Evolutionary conservation across 1,140 invertebrate genomes (phyloP).

Genomic region (Pollicipes pollicipes): DNA sequence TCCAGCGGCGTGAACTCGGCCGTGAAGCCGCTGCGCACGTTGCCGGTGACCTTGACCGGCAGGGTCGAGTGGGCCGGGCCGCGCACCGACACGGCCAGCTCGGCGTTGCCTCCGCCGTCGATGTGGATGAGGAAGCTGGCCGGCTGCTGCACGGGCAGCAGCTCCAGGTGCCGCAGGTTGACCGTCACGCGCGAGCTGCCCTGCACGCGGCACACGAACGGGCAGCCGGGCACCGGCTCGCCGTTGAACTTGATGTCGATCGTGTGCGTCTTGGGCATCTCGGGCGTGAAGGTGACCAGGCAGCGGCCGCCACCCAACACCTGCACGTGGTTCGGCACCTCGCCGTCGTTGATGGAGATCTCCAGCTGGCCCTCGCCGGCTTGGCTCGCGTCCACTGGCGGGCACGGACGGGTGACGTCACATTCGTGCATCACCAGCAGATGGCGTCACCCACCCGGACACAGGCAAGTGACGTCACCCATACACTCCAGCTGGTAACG

Average conservation of each 20-base stretch:
- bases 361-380: conserved; percentile 92
- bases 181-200: conserved; percentile 60
- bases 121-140: conserved; percentile 77
- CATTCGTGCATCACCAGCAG: too few species aligned
- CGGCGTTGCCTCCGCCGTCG: conserved; percentile 59
- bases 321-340: conserved; percentile 93
- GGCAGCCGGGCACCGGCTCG: conserved; percentile 78
- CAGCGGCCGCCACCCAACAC: conserved; percentile 84
- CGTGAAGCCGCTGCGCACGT: conserved; percentile 61
- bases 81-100: conserved; percentile 69
- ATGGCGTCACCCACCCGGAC: too few species aligned
- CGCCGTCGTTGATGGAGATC: conserved; percentile 94
- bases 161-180: conserved; percentile 57
- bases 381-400: conserved; percentile 79
- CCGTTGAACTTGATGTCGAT: conserved; percentile 98
- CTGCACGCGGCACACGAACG: conserved; percentile 65
- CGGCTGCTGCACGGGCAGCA: conserved; percentile 69
- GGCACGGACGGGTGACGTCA: conserved; percentile 4
- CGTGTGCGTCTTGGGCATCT: conserved; percentile 70
- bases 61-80: conserved; percentile 43
- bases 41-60: conserved; percentile 74
- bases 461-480: too few species aligned
- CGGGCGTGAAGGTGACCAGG: conserved; percentile 87
- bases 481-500: too few species aligned
- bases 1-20: conserved; percentile 77